These are phyloP conservation scores for Valencia hispanica DNA, from an alignment of 2,797 vertebrate species.

Conservation along the genomic window DNA sequence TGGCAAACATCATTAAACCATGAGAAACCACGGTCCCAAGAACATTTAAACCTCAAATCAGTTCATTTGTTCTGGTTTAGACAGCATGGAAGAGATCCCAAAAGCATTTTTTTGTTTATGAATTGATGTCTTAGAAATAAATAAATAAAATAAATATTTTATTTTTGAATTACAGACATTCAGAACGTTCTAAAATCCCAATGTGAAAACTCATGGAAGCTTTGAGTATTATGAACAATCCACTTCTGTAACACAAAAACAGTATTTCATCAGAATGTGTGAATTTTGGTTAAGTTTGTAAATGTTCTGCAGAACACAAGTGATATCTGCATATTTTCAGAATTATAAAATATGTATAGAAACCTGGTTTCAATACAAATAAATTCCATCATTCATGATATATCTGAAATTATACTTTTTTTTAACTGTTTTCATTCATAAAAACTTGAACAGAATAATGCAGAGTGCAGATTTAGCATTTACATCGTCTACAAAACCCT, in stretches of 20 bases:
- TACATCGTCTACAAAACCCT: too few relatives aligned
- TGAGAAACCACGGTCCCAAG: background rate
- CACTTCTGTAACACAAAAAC: background rate
- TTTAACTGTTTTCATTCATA: background rate
- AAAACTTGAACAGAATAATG: background rate
- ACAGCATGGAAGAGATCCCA: background rate
- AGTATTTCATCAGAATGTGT: background rate
- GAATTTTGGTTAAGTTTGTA: background rate
- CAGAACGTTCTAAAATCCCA: background rate
- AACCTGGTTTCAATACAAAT: background rate
- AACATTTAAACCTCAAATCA: background rate
- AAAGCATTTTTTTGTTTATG: background rate
- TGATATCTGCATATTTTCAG: too few relatives aligned
- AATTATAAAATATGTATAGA: too few relatives aligned
- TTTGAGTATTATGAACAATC: background rate
- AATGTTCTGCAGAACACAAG: background rate
- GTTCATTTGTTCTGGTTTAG: background rate
- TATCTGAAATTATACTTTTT: too few relatives aligned
- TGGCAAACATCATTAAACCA: slow-evolving; percentile 59
- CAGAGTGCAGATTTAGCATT: too few relatives aligned
- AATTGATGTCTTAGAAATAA: background rate
- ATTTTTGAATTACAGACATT: background rate
- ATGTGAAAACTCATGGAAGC: background rate
- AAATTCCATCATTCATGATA: background rate
- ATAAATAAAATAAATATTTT: too few relatives aligned